phyloP scores from a whole-genome alignment of 1,140 invertebrate genomes.

The Diachasmimorpha longicaudata region DNA sequence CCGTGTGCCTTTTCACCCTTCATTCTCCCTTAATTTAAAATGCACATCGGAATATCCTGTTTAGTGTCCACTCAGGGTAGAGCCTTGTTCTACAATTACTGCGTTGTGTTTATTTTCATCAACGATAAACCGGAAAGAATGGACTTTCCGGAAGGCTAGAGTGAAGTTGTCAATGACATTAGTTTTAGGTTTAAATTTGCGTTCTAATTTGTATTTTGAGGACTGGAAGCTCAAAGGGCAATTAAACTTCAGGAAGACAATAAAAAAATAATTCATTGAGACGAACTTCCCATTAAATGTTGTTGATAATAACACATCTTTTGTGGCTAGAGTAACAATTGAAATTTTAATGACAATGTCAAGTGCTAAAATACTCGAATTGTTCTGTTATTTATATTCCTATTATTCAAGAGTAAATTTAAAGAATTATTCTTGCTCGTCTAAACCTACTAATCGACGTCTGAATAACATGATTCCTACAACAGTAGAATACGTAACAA shows the following conservation, averaged over 20 bases:
- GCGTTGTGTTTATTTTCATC: not conserved
- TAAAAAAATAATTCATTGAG: too few relatives aligned
- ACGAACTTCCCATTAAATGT: too few relatives aligned
- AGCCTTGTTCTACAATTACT: not conserved
- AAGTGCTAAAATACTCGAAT: too few relatives aligned
- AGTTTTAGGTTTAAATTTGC: too few relatives aligned
- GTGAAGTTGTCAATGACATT: not conserved
- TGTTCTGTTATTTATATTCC: too few relatives aligned
- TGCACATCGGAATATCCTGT: conserved; percentile 32
- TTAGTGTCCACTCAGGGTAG: conserved; percentile 25
- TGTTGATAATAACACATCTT: too few relatives aligned
- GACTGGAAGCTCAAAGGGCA: too few relatives aligned
- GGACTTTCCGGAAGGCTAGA: not conserved
- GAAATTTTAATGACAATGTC: too few relatives aligned
- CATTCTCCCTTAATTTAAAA: conserved; percentile 23
- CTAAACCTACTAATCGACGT: not conserved
- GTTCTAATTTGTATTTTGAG: too few relatives aligned
- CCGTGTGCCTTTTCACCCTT: not conserved
- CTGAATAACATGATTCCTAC: not conserved
- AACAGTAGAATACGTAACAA: not conserved
- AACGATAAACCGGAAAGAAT: not conserved
- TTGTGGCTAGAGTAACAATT: too few relatives aligned
- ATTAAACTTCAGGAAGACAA: too few relatives aligned
- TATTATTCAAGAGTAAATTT: too few relatives aligned
- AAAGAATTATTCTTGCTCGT: not conserved